Conservation (phyloP, 2,888 invertebrate genomes). For the Omphaloscelis lunosa region DNA sequence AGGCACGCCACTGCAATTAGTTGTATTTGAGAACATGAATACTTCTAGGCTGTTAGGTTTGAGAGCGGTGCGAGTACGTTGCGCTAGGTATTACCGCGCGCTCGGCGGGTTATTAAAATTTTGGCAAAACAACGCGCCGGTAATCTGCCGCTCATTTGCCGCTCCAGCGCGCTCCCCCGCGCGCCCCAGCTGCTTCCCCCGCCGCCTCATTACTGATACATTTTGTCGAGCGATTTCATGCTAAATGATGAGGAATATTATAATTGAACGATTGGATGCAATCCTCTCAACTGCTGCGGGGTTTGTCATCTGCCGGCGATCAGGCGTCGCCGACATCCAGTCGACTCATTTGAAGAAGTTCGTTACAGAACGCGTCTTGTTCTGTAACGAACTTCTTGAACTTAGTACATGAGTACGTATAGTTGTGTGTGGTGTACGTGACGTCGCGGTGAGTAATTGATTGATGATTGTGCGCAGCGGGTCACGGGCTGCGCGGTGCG, state of each 20-base stretch:
- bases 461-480: constrained; percentile 32
- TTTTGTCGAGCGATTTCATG: constrained; percentile 48
- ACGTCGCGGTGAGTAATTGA: constrained; percentile 45
- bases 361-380: too few species aligned
- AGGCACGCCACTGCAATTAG: too few species aligned
- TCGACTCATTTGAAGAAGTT: background rate
- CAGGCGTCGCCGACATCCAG: too few species aligned
- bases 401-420: background rate
- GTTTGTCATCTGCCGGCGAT: background rate
- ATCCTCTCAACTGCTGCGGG: background rate
- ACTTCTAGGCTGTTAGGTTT: background rate
- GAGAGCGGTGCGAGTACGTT: background rate
- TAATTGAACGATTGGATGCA: constrained; percentile 29
- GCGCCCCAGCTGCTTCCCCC: background rate
- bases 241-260: constrained; percentile 46
- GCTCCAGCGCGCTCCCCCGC: constrained; percentile 39
- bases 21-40: constrained; percentile 13
- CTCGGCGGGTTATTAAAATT: constrained; percentile 59
- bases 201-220: constrained; percentile 52
- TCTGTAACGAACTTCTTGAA: background rate
- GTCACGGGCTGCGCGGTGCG: background rate
- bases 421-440: constrained; percentile 28
- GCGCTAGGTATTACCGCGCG: constrained; percentile 3
- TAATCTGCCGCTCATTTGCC: constrained; percentile 66
- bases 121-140: constrained; percentile 55